phyloP scores from a whole-genome alignment of 2,888 invertebrate genomes.

The Aproaerema taeniolella region DNA sequence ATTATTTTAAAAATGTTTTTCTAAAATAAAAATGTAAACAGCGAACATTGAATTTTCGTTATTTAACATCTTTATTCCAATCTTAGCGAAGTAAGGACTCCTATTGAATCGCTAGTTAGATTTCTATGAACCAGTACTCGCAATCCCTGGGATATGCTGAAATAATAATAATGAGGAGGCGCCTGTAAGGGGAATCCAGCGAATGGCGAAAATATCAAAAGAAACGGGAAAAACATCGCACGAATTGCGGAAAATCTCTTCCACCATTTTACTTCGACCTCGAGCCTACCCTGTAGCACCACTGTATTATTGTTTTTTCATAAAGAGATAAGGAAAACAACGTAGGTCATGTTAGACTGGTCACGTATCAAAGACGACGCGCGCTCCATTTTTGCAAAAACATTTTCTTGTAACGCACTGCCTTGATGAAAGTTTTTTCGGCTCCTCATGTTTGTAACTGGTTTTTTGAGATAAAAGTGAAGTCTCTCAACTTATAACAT shows the following conservation, averaged over 20 bases:
- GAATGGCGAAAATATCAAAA: constrained; percentile 42
- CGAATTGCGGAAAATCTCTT: constrained; percentile 40
- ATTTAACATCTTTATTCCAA: no score
- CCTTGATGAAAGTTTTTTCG: constrained; percentile 32
- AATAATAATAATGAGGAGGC: constrained; percentile 40
- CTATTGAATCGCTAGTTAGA: no score
- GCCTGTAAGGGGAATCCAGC: constrained; percentile 23
- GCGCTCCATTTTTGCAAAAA: constrained; percentile 36
- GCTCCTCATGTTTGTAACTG: not conserved
- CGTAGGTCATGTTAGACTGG: constrained; percentile 28
- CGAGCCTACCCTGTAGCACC: constrained; percentile 9
- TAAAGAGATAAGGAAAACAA: not conserved
- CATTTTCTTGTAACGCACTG: constrained; percentile 36
- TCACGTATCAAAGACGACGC: constrained; percentile 31
- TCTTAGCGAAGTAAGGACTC: no score
- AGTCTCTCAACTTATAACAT: no score
- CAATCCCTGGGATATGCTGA: constrained; percentile 32
- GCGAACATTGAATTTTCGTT: no score
- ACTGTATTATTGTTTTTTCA: constrained; percentile 9
- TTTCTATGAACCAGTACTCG: no score
- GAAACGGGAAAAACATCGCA: constrained; percentile 40
- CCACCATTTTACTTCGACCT: constrained; percentile 29
- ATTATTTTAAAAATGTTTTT: no score
- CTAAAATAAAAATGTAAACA: no score
- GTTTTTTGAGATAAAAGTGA: not conserved